Conservation (phyloP, 2,797 vertebrate genomes). For the Calcarius lapponicus region DNA sequence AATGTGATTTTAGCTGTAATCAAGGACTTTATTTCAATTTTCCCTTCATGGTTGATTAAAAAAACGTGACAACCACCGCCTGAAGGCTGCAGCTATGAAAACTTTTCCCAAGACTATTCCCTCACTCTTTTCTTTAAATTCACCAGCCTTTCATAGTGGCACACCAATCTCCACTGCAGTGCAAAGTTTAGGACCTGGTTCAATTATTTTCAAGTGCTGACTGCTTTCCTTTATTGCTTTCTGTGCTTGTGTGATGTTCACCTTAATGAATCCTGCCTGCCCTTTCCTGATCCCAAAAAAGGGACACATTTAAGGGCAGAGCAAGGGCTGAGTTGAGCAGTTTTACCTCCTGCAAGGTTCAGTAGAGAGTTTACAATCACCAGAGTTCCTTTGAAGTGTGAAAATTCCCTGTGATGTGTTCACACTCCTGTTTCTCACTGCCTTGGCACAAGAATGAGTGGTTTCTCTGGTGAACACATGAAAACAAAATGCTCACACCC, state of each 20-base stretch:
- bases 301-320: neutral
- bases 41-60: neutral
- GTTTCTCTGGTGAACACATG: neutral
- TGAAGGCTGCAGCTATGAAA: neutral
- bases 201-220: neutral
- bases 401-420: neutral
- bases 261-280: neutral
- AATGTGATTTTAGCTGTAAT: neutral
- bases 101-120: fast-evolving
- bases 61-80: neutral
- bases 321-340: neutral
- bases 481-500: neutral
- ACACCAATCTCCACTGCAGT: neutral
- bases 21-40: neutral
- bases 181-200: neutral
- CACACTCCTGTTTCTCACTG: neutral
- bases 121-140: neutral
- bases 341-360: neutral
- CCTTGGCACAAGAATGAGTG: fast-evolving
- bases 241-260: neutral
- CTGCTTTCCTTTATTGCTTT: neutral
- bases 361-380: neutral
- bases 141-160: neutral
- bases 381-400: fast-evolving
- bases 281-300: neutral